phyloP scores from a whole-genome alignment of 1,140 invertebrate species.

The Carposina sasakii region DNA sequence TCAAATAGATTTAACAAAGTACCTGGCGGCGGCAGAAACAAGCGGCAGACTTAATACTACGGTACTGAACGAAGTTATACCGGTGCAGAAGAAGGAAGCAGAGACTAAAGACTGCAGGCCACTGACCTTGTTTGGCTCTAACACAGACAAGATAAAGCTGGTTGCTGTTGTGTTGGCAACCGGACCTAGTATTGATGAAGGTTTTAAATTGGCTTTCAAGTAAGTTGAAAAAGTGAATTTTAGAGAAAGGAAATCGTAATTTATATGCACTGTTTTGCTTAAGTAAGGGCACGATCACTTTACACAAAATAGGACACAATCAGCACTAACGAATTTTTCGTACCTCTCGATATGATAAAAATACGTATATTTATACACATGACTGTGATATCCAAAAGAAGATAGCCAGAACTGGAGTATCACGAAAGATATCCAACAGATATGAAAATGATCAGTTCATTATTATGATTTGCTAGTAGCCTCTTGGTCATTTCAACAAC shows the following conservation, averaged over 20 bases:
- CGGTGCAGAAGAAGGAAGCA: conserved; percentile 47
- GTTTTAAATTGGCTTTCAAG: conserved; percentile 80
- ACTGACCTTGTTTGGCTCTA: conserved; percentile 80
- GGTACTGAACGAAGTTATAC: conserved; percentile 50
- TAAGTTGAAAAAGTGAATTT: conserved; percentile 39
- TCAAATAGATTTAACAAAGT: conserved; percentile 81
- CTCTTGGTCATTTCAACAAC: no score
- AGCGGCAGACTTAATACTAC: conserved; percentile 56
- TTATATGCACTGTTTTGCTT: conserved; percentile 11
- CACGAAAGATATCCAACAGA: no score
- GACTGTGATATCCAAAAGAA: no score
- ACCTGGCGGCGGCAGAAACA: conserved; percentile 76
- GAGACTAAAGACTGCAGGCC: conserved; percentile 61
- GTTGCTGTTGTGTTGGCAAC: conserved; percentile 78
- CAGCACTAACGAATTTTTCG: no score
- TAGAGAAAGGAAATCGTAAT: background rate
- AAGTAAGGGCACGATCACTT: no score
- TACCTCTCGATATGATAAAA: no score
- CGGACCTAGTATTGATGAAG: conserved; percentile 77
- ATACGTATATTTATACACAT: no score
- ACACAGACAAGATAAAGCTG: conserved; percentile 77
- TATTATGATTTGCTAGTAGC: no score
- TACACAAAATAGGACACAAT: no score
- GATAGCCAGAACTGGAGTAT: no score
- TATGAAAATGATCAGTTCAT: no score